phyloP scores from a whole-genome alignment of 2,797 vertebrate genomes.

The Champsocephalus esox region DNA sequence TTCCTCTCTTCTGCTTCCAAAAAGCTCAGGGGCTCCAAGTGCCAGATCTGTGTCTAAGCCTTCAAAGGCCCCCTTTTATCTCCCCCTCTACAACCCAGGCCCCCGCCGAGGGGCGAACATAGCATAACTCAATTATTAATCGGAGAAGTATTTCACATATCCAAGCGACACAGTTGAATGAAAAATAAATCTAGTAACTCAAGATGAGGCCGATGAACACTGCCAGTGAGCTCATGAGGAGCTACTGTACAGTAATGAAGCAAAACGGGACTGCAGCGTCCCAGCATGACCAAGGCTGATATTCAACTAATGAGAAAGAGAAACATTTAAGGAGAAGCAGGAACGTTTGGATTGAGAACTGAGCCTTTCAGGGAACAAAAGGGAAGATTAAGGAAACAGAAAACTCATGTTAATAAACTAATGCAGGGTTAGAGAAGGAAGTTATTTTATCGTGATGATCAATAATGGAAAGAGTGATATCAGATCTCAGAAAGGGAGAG shows the following conservation, averaged over 20 bases:
- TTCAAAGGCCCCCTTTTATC: constrained; percentile 84
- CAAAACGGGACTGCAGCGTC: constrained; percentile 1
- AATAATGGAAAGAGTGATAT: constrained; percentile 26
- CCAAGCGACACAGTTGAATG: constrained; percentile 50
- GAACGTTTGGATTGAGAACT: constrained; percentile 11
- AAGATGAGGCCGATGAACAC: constrained; percentile 68
- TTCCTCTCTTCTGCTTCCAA: constrained; percentile 85
- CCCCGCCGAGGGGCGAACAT: constrained; percentile 67
- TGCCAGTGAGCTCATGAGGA: constrained; percentile 48
- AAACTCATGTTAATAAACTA: constrained; percentile 31
- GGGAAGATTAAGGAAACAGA: constrained; percentile 23
- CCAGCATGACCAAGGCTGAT: constrained; percentile 20
- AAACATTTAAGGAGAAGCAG: constrained; percentile 24
- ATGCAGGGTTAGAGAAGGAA: constrained; percentile 39
- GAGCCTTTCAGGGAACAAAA: constrained; percentile 26
- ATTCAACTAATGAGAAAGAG: constrained; percentile 3
- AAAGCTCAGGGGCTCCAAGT: constrained; percentile 80
- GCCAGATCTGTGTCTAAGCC: constrained; percentile 77
- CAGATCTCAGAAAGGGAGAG: constrained; percentile 10
- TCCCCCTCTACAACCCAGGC: constrained; percentile 65
- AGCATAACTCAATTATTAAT: constrained; percentile 82
- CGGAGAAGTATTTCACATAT: constrained; percentile 70
- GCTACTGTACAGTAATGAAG: constrained; percentile 58
- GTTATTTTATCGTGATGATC: constrained; percentile 42
- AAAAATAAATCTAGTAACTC: constrained; percentile 75